phyloP scores from a whole-genome alignment of 2,888 invertebrate species.

The Acrobasis repandana region DNA sequence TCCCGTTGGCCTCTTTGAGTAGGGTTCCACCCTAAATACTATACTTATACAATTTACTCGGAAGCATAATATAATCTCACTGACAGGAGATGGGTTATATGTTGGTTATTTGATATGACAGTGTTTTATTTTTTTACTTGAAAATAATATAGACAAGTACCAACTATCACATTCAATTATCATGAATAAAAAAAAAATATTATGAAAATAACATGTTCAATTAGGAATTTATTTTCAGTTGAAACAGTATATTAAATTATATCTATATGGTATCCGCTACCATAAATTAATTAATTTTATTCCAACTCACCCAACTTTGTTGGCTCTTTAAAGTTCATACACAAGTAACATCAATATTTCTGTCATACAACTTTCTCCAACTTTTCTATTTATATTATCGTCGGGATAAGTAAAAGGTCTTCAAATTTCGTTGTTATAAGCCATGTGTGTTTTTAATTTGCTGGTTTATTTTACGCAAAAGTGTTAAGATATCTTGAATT shows the following conservation, averaged over 20 bases:
- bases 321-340: not conserved
- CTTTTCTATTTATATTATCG: not conserved
- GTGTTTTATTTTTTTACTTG: too few species aligned
- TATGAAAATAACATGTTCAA: not conserved
- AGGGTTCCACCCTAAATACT: too few species aligned
- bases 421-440: not conserved
- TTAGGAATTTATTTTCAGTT: not conserved
- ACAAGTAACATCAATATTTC: conserved; percentile 6
- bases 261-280: not conserved
- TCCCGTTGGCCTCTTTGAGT: too few species aligned
- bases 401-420: not conserved
- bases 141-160: too few species aligned
- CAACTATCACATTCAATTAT: too few species aligned
- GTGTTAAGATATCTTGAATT: not conserved
- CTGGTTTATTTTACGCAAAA: not conserved
- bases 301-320: not conserved
- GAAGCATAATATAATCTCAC: too few species aligned
- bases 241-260: not conserved
- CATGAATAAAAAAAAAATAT: too few species aligned
- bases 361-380: conserved; percentile 6
- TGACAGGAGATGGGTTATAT: too few species aligned
- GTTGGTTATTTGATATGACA: too few species aligned
- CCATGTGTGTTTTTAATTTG: not conserved
- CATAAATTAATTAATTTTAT: not conserved
- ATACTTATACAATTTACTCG: too few species aligned